Conservation (phyloP, 2,888 invertebrate genomes). For the Heliconius sara region DNA sequence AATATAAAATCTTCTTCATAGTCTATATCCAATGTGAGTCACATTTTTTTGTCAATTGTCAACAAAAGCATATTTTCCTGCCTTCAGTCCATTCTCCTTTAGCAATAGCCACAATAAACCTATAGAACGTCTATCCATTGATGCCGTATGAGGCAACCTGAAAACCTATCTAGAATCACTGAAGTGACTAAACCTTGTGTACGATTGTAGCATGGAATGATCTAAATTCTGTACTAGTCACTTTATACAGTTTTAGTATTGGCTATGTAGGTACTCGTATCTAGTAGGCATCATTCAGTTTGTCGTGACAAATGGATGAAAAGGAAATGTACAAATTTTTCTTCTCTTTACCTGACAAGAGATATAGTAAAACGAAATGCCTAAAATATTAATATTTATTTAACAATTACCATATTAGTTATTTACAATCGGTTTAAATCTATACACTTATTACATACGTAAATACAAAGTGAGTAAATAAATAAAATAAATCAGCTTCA, state of each 20-base stretch:
- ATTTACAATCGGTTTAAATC: not conserved
- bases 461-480: too few relatives aligned
- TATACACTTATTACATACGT: not conserved
- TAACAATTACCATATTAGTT: not conserved
- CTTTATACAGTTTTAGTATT: not conserved
- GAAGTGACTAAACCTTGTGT: conserved; percentile 18
- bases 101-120: conserved; percentile 26
- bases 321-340: not conserved
- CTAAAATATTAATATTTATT: not conserved
- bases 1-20: not conserved
- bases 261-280: too few relatives aligned
- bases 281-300: too few relatives aligned
- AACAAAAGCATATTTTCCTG: conserved; percentile 6
- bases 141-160: not conserved
- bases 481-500: too few relatives aligned
- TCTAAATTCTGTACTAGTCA: not conserved
- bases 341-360: not conserved
- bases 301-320: not conserved
- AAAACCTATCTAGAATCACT: conserved; percentile 9
- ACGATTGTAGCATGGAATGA: not conserved
- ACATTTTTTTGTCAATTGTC: conserved; percentile 4
- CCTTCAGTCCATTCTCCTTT: conserved; percentile 14
- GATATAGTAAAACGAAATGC: not conserved
- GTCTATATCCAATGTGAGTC: not conserved
- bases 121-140: conserved; percentile 7